Evolutionary conservation across 2,797 vertebrate genomes (phyloP).

Genomic region (Helicolenus hilgendorfi): DNA sequence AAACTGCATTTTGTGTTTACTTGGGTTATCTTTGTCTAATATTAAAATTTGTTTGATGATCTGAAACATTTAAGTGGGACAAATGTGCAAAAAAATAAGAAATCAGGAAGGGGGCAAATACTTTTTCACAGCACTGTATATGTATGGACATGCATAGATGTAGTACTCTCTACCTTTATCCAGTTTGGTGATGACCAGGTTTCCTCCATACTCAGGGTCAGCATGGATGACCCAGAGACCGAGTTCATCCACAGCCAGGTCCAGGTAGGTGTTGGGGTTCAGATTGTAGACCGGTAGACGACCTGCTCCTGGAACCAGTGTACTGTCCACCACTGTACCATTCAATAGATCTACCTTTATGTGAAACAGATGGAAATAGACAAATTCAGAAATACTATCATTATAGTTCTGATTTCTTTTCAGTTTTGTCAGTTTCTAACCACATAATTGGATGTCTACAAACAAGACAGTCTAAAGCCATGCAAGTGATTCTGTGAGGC

Average conservation of each 20-base stretch:
- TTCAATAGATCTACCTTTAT: slow-evolving; percentile 90
- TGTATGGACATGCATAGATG: background rate
- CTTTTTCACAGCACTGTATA: no score
- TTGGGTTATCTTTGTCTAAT: no score
- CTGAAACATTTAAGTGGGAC: no score
- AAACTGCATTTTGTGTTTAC: no score
- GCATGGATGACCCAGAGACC: slow-evolving; percentile 97
- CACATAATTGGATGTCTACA: background rate
- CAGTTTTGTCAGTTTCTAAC: background rate
- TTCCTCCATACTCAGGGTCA: slow-evolving; percentile 90
- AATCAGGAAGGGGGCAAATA: no score
- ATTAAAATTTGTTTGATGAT: no score
- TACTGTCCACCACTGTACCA: slow-evolving; percentile 87
- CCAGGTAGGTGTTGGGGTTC: slow-evolving; percentile 92
- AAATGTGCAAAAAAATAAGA: no score
- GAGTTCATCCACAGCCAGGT: slow-evolving; percentile 94
- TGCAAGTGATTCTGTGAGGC: no score
- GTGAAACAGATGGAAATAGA: background rate
- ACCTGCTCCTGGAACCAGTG: slow-evolving; percentile 92
- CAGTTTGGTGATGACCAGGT: slow-evolving; percentile 94
- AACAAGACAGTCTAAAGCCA: background rate
- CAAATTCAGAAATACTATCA: background rate
- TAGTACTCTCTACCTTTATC: slow-evolving; percentile 74
- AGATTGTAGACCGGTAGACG: slow-evolving; percentile 92
- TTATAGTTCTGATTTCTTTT: background rate